phyloP scores from a whole-genome alignment of 92 coral and sea anemone species.

The Epizoanthus fatuus region DNA sequence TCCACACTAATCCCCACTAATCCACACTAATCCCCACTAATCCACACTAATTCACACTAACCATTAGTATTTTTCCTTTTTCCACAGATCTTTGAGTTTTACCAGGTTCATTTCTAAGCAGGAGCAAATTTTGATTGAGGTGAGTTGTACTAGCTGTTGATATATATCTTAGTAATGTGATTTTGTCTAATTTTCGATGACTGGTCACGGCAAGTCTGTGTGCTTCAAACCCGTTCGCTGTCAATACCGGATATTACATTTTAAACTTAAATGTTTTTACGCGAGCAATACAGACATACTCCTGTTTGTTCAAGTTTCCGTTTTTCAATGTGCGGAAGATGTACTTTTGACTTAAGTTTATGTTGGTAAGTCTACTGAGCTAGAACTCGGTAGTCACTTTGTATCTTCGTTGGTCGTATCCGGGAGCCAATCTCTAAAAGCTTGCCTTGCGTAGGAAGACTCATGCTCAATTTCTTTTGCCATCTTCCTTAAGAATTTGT shows the following conservation, averaged over 20 bases:
- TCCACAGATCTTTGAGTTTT: neutral
- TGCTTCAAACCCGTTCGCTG: neutral
- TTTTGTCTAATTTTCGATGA: neutral
- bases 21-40: too few species aligned
- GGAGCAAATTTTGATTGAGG: slow-evolving; percentile 1
- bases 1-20: too few species aligned
- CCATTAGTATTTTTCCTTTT: neutral
- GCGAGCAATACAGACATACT: neutral
- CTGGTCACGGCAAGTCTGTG: neutral
- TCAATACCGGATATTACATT: neutral
- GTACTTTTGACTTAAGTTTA: neutral
- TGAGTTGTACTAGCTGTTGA: neutral
- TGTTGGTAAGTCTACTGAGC: neutral
- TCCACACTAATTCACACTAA: too few species aligned
- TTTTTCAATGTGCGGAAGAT: neutral
- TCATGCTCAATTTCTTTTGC: too few species aligned
- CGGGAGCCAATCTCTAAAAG: too few species aligned
- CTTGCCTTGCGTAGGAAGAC: too few species aligned
- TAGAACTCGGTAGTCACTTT: neutral
- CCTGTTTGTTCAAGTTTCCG: neutral
- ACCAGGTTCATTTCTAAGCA: neutral
- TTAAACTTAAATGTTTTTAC: neutral
- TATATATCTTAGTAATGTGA: neutral
- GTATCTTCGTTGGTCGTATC: neutral
- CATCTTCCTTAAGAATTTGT: too few species aligned